Percentiles rank a stretch among this genome's conserved stretches.
Conservation (phyloP, 2,888 invertebrate species). For the Dorcus parallelipipedus region DNA sequence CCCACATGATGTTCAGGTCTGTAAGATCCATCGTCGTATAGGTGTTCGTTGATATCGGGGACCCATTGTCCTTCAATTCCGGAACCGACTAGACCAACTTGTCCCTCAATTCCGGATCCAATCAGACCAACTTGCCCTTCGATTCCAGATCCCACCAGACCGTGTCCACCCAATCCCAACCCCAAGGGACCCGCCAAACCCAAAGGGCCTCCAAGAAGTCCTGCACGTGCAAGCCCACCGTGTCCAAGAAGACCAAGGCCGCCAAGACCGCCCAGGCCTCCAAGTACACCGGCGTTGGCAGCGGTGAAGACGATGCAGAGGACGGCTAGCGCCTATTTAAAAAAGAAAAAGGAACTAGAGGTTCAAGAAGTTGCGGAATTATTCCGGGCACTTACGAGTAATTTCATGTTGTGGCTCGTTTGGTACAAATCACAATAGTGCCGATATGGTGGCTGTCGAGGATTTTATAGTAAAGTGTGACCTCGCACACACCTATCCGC, state of each 20-base stretch:
- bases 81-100: conserved; percentile 24
- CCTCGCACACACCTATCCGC: too few relatives aligned
- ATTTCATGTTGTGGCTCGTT: too few relatives aligned
- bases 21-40: conserved; percentile 38
- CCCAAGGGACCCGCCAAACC: not conserved
- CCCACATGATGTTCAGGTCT: conserved; percentile 25
- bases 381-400: too few relatives aligned
- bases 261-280: conserved; percentile 5
- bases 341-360: too few relatives aligned
- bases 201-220: not conserved
- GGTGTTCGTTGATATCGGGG: conserved; percentile 30
- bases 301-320: conserved; percentile 8
- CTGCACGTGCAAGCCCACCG: conserved; percentile 13
- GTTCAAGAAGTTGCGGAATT: too few relatives aligned
- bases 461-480: too few relatives aligned
- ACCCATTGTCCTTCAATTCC: conserved; percentile 32
- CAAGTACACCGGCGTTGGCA: conserved; percentile 12
- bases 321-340: conserved; percentile 7
- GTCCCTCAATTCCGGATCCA: conserved; percentile 19
- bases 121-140: not conserved
- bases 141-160: not conserved
- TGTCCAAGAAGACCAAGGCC: conserved; percentile 4
- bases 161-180: not conserved
- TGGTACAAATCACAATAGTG: too few relatives aligned
- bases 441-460: too few relatives aligned